Evolutionary conservation across 2,113 vertebrate genomes (phyloP).

Genomic region (Aspiorhynchus laticeps): DNA sequence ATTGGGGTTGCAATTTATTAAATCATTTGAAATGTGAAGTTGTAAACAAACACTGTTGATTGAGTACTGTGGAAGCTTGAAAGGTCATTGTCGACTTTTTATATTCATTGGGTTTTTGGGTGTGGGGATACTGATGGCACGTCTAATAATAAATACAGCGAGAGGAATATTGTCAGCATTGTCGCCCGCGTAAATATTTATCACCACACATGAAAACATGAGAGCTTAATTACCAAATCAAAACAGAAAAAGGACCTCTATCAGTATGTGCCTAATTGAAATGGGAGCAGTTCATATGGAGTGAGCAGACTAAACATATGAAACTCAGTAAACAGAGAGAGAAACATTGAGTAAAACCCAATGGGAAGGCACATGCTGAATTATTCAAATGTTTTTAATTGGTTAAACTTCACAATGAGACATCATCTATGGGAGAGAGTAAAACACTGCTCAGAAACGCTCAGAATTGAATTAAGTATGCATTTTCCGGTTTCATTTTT

Average conservation of each 20-base stretch:
- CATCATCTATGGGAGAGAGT: constrained; percentile 65
- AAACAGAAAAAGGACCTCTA: constrained; percentile 60
- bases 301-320: background rate
- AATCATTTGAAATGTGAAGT: constrained; percentile 6
- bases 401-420: constrained; percentile 68
- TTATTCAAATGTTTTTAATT: constrained; percentile 77
- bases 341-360: constrained; percentile 2
- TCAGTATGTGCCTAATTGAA: constrained; percentile 68
- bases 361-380: constrained; percentile 57
- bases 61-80: background rate
- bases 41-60: background rate
- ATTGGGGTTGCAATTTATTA: background rate
- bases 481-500: background rate
- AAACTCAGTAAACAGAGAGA: constrained; percentile 6
- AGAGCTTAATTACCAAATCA: constrained; percentile 63
- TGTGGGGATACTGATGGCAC: background rate
- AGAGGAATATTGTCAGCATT: background rate
- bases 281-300: constrained; percentile 53
- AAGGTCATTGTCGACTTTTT: background rate
- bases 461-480: background rate
- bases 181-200: constrained; percentile 62
- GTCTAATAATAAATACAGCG: background rate
- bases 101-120: background rate
- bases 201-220: constrained; percentile 57
- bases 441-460: constrained; percentile 46